Conservation (phyloP, 37 sponge, comb jelly and placozoan species). For the Geodia barretti region DNA sequence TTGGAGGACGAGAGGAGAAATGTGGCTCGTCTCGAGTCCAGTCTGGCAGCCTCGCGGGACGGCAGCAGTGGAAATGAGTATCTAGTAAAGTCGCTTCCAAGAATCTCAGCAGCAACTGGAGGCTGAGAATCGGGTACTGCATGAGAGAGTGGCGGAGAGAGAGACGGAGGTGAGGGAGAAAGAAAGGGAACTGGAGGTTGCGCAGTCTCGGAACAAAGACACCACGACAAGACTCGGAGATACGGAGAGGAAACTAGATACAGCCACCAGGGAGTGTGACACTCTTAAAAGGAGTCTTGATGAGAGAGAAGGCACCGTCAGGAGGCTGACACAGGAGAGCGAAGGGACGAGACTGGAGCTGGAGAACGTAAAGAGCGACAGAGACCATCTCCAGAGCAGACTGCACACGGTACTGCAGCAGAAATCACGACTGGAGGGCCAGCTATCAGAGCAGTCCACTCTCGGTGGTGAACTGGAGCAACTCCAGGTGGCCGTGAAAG, state of each 20-base stretch:
- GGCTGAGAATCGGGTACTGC: constrained; percentile 10
- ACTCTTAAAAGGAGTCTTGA: constrained; percentile 23
- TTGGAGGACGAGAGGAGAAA: constrained; percentile 16
- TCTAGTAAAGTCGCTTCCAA: background rate
- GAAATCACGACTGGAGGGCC: constrained; percentile 59
- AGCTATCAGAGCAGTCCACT: constrained; percentile 37
- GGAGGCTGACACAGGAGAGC: constrained; percentile 36
- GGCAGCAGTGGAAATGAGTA: background rate
- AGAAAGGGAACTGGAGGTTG: background rate
- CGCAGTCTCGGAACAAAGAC: constrained; percentile 44
- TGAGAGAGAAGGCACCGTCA: constrained; percentile 54
- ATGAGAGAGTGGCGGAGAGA: constrained; percentile 20
- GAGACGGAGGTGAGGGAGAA: constrained; percentile 46
- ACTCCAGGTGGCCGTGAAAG: constrained; percentile 34
- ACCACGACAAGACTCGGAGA: constrained; percentile 18
- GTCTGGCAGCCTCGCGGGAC: constrained; percentile 20
- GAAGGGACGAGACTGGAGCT: constrained; percentile 23
- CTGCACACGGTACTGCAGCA: constrained; percentile 39
- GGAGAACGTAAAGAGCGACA: constrained; percentile 2
- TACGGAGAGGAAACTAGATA: constrained; percentile 29
- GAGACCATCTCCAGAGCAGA: background rate
- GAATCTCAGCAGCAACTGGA: constrained; percentile 1
- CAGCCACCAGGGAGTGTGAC: constrained; percentile 21
- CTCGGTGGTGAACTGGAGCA: constrained; percentile 27
- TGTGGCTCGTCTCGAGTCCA: constrained; percentile 39